phyloP scores from a whole-genome alignment of 2,797 vertebrate species.

The Amblyopsis hoosieri region DNA sequence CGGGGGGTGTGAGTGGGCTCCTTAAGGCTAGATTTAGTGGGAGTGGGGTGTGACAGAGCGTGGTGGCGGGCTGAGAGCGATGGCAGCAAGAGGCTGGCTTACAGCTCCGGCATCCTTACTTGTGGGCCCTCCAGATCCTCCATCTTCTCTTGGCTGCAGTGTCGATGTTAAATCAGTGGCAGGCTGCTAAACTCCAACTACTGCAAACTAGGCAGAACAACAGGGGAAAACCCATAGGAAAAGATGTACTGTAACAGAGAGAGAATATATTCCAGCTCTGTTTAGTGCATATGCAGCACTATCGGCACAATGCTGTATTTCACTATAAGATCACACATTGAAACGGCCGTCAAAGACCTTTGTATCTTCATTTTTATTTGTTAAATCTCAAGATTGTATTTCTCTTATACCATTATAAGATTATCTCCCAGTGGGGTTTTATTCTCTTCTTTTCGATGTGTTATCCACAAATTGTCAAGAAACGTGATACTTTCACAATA shows the following conservation, averaged over 20 bases:
- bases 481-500: not conserved
- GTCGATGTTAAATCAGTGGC: conserved; percentile 59
- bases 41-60: conserved; percentile 42
- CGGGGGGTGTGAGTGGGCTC: conserved; percentile 31
- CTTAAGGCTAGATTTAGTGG: conserved; percentile 60
- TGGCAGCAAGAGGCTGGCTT: conserved; percentile 41
- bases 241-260: conserved; percentile 8
- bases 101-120: conserved; percentile 51
- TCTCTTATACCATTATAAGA: not conserved
- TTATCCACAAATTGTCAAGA: not conserved
- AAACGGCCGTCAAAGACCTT: not conserved
- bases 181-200: conserved; percentile 25
- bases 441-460: no score
- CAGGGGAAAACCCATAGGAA: conserved; percentile 1
- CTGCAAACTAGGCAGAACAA: conserved; percentile 20
- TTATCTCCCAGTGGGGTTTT: no score
- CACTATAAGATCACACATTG: not conserved
- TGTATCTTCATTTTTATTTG: conserved; percentile 2
- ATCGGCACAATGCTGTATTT: not conserved
- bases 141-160: conserved; percentile 42
- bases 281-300: conserved; percentile 14
- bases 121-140: conserved; percentile 39
- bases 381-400: not conserved
- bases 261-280: conserved; percentile 1
- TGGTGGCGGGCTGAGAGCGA: conserved; percentile 40